Base-by-base conservation (phyloP, 2,888 invertebrate genomes). In the Mechanitis messenoides region DNA sequence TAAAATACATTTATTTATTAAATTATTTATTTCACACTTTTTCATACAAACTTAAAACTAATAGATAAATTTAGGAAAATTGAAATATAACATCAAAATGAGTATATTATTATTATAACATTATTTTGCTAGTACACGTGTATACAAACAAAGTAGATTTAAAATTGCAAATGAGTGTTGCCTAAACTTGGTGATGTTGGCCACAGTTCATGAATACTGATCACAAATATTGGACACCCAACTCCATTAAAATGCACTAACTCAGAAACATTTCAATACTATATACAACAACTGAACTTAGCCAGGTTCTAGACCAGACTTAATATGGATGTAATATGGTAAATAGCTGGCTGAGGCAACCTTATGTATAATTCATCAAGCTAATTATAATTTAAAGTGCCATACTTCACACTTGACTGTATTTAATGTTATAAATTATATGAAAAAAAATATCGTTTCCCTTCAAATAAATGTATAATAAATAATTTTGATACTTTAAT, bases 161-260 rank as follows among this genome's bases (percentile, higher is more conserved):
- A 84, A 82, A 86, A 86, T 85, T 86, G 81, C 81, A 81, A 87
- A 87, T 86, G 81, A 83, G 75, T 70, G 74, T 80, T 81, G 77
- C 80, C 81, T 83, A 84, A 84, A 85, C 80, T 79, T 77, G 78
- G 81, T 80, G 38, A 78, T 80, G 77, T 72, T 77, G 75, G 71
- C 71, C 69, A 77, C 81, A 77, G 71, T 71, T 62, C 65, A 65
- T 66, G 85, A 80, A 85, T 85, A 83, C 78, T 79, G 75, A 85
- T 81, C 75, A 76, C 72, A 69, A 74, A 75, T 72, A 72, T 73
- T 74, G 69, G 70, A 75, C 70, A 70, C 53, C 61, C 72, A 55
- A 59, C 73, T 58, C 58, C 71, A 64, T 68, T 58, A 59, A 63
- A 62, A 55, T 61, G 64, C 60, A n/a, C 61, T 58, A 28, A 35